Percentiles rank a stretch among this genome's conserved stretches.
These are phyloP conservation scores for Coturnix japonica DNA, from an alignment of 2,113 vertebrate genomes.

Conservation along the genomic window DNA sequence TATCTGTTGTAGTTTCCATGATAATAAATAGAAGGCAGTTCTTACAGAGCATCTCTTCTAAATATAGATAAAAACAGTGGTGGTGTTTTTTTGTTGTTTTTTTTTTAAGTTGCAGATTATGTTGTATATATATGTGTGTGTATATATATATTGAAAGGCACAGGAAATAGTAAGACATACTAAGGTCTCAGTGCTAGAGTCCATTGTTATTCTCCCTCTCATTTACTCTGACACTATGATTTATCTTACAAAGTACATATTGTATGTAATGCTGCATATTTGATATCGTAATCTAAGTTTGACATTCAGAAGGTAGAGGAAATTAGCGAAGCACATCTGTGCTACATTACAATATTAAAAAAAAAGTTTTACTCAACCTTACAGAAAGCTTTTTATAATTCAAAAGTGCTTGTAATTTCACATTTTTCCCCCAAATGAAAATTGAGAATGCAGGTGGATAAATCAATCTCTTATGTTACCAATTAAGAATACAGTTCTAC, in stretches of 20 bases:
- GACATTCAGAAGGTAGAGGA: neutral
- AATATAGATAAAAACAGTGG: neutral
- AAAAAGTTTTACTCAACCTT: neutral
- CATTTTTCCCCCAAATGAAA: neutral
- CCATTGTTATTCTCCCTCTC: neutral
- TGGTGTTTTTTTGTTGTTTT: too few relatives aligned
- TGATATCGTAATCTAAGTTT: neutral
- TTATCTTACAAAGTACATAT: neutral
- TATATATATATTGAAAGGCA: neutral
- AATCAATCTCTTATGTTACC: constrained; percentile 16
- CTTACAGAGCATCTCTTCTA: neutral
- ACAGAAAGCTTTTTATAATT: neutral
- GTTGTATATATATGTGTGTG: neutral
- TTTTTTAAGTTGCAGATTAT: neutral
- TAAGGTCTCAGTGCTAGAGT: neutral
- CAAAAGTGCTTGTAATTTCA: neutral
- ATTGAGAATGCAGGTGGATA: neutral
- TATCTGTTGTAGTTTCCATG: neutral
- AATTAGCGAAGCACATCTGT: neutral
- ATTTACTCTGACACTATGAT: neutral
- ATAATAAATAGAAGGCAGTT: neutral
- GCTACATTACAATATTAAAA: neutral
- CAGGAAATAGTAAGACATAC: neutral
- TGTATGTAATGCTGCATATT: neutral
- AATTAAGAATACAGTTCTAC: constrained; percentile 14